Evolutionary conservation across 2,888 invertebrate species (phyloP).

Genomic region (Drosophila koepferae): DNA sequence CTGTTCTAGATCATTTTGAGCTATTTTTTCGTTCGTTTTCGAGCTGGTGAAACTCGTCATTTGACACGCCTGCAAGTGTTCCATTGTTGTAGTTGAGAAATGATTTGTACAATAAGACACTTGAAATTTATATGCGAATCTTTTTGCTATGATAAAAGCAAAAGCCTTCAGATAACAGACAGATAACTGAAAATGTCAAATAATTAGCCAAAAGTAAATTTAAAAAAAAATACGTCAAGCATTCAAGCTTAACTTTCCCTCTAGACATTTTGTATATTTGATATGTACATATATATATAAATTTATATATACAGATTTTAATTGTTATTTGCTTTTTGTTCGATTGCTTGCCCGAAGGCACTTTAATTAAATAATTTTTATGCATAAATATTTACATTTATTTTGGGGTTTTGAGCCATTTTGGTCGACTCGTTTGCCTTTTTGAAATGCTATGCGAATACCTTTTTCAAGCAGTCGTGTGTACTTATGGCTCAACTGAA

Average conservation of each 20-base stretch:
- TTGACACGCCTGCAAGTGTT: conserved; percentile 55
- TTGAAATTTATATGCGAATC: conserved; percentile 64
- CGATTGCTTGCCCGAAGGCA: conserved; percentile 17
- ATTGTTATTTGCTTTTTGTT: conserved; percentile 15
- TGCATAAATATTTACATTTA: conserved; percentile 59
- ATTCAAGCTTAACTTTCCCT: conserved; percentile 47
- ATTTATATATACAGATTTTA: conserved; percentile 9
- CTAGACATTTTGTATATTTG: conserved; percentile 1
- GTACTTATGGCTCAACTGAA: background rate
- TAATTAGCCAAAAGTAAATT: conserved; percentile 34
- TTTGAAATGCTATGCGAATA: conserved; percentile 27
- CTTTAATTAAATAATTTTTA: conserved; percentile 55
- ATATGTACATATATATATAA: conserved; percentile 3
- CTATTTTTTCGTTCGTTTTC: conserved; percentile 5
- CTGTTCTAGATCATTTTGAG: background rate
- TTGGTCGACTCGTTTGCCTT: conserved; percentile 31
- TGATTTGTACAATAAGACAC: conserved; percentile 60
- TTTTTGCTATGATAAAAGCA: conserved; percentile 44
- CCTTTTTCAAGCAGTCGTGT: background rate
- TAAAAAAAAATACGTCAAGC: conserved; percentile 4
- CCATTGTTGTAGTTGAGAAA: conserved; percentile 65
- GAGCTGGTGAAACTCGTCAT: conserved; percentile 50
- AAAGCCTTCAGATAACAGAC: conserved; percentile 28
- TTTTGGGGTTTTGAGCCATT: conserved; percentile 20
- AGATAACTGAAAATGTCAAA: conserved; percentile 37